Evolutionary conservation across 2,888 invertebrate species (phyloP).

Genomic region (Chalcis sispes): DNA sequence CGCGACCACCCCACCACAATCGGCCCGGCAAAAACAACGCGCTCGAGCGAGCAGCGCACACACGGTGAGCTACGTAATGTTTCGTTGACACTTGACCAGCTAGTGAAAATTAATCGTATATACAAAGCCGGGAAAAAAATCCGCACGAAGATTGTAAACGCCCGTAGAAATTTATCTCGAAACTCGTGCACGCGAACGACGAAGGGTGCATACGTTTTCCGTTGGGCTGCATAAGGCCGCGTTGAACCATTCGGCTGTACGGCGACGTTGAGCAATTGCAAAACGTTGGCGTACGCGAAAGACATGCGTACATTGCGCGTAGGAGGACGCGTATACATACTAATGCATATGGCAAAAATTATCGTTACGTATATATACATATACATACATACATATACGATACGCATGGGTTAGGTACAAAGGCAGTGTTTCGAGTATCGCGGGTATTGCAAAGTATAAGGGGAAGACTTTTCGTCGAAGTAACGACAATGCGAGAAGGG

Average conservation of each 20-base stretch:
- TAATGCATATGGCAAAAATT: too few species aligned
- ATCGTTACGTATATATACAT: background rate
- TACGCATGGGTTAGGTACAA: too few species aligned
- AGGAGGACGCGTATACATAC: too few species aligned
- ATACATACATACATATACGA: background rate
- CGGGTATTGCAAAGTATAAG: too few species aligned
- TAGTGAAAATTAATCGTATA: too few species aligned
- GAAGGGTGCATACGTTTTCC: constrained; percentile 19
- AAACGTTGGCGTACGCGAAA: background rate
- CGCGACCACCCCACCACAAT: background rate
- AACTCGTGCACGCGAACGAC: too few species aligned
- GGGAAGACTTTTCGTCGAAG: too few species aligned
- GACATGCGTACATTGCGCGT: background rate
- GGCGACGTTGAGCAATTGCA: too few species aligned
- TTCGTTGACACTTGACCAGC: background rate
- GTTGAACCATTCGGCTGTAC: background rate
- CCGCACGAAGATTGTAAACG: background rate
- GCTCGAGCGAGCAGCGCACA: background rate
- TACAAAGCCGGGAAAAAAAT: too few species aligned
- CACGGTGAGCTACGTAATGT: background rate
- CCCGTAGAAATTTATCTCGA: background rate
- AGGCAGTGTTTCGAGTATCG: too few species aligned
- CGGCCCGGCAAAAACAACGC: constrained; percentile 4
- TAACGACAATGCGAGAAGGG: too few species aligned
- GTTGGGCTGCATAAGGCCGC: background rate